Evolutionary conservation across 2,888 invertebrate genomes (phyloP), one percentile per base, ranked within the genome.

Genomic region (Digitonthophagus gazella): DNA sequence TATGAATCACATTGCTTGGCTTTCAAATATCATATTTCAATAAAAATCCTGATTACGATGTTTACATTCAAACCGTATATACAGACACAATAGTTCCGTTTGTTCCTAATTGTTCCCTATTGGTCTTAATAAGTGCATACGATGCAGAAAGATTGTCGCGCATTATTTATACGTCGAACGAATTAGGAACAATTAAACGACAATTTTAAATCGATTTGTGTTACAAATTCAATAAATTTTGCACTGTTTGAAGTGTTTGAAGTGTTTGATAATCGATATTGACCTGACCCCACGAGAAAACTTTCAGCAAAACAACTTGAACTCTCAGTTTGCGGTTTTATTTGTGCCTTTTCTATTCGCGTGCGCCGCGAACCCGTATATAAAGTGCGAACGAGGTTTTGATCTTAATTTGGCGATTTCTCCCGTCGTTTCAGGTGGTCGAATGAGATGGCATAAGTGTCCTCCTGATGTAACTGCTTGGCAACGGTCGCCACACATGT

Each of bases 401-500:
- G 16, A 28, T 61, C 61, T 57, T 68, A 65, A 44, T 64, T 56
- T 68, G 28, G 55, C 56, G 56, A 20, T 67, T 70, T 67, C 18
- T 67, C 65, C 20, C 58, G 58, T 61, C 55, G 54, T 67, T 67
- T 56, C 67, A 70, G 70, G 67, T 67, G 65, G 63, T 65, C 64
- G 18, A 64, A 58, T 44, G 65, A 65, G 63, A 68, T 66, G 67
- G 67, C 66, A 67, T 28, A 66, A 64, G 67, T 71, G 69, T 69
- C 57, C 28, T 19, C 63, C 58, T 61, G 65, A 67, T 69, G 69
- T 69, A 69, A 71, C 57, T 57, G 63, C 65, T 71, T 71, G 71
- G 71, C 71, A 71, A 22, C 64, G 68, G 22, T 65, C 68, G 61
- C 57, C 54, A 63, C 68, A 65, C 70, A 67, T 70, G 70, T 70